Evolutionary conservation across 2,797 vertebrate species (phyloP).

Genomic region (Rhadinocentrus ornatus): DNA sequence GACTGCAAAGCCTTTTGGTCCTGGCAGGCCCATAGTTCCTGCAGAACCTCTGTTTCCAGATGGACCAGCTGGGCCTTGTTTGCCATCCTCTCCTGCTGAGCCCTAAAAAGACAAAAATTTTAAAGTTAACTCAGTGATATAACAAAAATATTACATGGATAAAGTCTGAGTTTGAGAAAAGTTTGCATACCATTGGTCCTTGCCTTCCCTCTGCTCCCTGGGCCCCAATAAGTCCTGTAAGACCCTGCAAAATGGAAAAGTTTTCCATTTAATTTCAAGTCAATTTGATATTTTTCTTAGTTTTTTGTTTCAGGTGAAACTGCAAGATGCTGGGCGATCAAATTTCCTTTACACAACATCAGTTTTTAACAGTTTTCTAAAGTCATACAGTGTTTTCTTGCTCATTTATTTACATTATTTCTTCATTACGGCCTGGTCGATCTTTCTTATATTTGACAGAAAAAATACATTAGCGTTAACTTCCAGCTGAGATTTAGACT

Average conservation of each 20-base stretch:
- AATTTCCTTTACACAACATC: too few species aligned
- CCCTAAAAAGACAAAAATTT: constrained; percentile 83
- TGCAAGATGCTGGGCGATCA: not conserved
- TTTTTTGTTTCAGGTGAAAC: not conserved
- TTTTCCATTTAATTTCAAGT: not conserved
- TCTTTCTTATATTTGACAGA: not conserved
- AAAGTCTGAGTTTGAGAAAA: not conserved
- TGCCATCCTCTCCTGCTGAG: constrained; percentile 92
- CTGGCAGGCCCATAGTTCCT: constrained; percentile 93
- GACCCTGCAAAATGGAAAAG: constrained; percentile 85
- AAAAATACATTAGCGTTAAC: too few species aligned
- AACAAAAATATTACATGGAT: not conserved
- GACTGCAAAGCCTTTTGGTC: constrained; percentile 94
- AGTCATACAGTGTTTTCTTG: too few species aligned
- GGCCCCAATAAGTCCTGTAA: constrained; percentile 91
- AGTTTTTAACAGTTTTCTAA: too few species aligned
- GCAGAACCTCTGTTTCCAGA: constrained; percentile 88
- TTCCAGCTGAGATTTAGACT: not conserved
- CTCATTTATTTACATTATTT: not conserved
- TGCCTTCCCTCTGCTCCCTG: constrained; percentile 94
- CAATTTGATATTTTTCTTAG: not conserved
- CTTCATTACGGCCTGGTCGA: not conserved
- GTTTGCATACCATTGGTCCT: constrained; percentile 88
- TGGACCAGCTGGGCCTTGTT: constrained; percentile 90
- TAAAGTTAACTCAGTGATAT: not conserved